Percentiles rank a stretch among this genome's conserved stretches.
Evolutionary conservation across 1,140 invertebrate genomes (phyloP).

Genomic region (Cheumatopsyche charites): DNA sequence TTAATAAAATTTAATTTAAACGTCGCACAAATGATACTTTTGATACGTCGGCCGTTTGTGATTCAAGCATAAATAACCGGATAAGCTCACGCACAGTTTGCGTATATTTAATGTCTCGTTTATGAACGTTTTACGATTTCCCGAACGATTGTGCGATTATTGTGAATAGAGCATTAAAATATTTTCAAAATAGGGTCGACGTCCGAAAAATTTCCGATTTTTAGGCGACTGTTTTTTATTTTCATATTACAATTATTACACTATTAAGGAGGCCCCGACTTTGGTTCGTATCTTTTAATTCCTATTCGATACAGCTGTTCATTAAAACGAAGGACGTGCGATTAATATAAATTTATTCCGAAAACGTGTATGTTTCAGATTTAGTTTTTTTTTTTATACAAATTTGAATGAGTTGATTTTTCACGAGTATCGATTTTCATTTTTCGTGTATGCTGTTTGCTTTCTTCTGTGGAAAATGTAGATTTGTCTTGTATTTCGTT

Average conservation of each 20-base stretch:
- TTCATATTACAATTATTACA: slow-evolving; percentile 1
- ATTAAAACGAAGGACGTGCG: slow-evolving; percentile 18
- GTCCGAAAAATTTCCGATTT: slow-evolving; percentile 10
- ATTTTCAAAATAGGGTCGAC: slow-evolving; percentile 11
- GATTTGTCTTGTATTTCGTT: no score
- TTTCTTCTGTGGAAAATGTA: no score
- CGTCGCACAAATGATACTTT: no score
- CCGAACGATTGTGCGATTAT: slow-evolving; percentile 1
- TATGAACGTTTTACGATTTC: slow-evolving; percentile 17
- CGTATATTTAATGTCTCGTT: slow-evolving; percentile 15
- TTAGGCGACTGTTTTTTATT: not conserved
- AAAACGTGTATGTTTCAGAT: not conserved
- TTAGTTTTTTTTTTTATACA: no score
- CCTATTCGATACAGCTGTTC: slow-evolving; percentile 21
- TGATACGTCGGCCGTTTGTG: no score
- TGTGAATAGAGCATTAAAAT: slow-evolving; percentile 20
- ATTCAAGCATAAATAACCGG: no score
- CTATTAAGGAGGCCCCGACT: slow-evolving; percentile 3
- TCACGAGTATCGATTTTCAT: no score
- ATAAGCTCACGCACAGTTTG: not conserved
- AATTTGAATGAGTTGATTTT: no score
- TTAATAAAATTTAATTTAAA: no score
- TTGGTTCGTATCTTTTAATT: not conserved
- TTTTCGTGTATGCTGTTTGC: no score
- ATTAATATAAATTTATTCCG: not conserved